These are phyloP conservation scores for Lasioglossum calceatum DNA, from an alignment of 2,888 invertebrate genomes.

Conservation along the genomic window DNA sequence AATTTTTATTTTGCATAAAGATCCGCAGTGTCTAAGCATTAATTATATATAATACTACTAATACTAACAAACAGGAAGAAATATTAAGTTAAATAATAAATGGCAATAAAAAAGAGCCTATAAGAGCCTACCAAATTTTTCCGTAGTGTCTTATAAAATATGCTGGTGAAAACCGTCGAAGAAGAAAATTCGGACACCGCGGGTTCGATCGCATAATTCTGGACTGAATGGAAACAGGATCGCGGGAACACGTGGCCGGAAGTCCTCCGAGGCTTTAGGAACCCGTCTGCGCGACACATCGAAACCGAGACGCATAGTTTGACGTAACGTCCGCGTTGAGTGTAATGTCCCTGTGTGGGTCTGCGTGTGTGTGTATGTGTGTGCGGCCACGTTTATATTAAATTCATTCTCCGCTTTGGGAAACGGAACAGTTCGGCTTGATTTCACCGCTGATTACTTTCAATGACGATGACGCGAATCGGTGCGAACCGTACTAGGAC, in stretches of 20 bases:
- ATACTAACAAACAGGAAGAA: no score
- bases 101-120: not conserved
- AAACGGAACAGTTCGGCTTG: not conserved
- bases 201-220: constrained; percentile 24
- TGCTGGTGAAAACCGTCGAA: not conserved
- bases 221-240: constrained; percentile 53
- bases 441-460: constrained; percentile 39
- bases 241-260: constrained; percentile 25
- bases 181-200: not conserved
- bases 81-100: not conserved
- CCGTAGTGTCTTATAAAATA: not conserved
- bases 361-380: not conserved
- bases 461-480: constrained; percentile 55
- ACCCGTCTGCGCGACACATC: not conserved
- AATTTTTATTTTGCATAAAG: no score
- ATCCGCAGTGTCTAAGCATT: no score
- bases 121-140: not conserved
- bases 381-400: not conserved
- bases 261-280: constrained; percentile 10
- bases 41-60: no score
- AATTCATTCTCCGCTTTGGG: constrained; percentile 33
- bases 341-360: not conserved
- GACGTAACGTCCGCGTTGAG: not conserved
- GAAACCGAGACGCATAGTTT: constrained; percentile 13
- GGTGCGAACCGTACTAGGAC: constrained; percentile 44